Base-by-base conservation (phyloP, 2,888 invertebrate species). In the Herminia tarsipennalis region DNA sequence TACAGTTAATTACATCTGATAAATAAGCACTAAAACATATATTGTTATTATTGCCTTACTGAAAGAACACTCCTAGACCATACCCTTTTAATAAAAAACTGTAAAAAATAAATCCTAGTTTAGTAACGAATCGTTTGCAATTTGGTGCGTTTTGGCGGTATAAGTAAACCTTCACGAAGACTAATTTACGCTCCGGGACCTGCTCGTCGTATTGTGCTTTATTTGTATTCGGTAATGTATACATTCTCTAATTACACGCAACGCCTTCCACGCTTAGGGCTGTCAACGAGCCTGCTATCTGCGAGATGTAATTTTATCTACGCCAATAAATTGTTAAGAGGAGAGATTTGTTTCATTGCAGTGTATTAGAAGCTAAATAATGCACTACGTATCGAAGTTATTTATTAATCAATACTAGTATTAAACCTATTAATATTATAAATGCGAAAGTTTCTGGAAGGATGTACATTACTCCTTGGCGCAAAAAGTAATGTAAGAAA, bases 201-300 rank as follows among this genome's bases (percentile, higher is more conserved):
- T 76, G 77, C 83, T 83, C 75, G 76, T 71, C 62, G 80, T 74
- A 88, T 89, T 88, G 89, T 90, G 81, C 81, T 90, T 90, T 90
- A 89, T 90, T 91, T 91, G 89, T 88, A 85, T 81, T 89, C 56
- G 83, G 82, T 88, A 90, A 90, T 90, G 89, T 90, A 89, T 88
- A 89, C 90, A 88, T 86, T 88, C 88, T 88, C 87, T 91, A 90
- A 91, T 90, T 91, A 91, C 90, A 91, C 83, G 89, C 87, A 88
- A 88, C 85, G 86, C 86, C 83, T 86, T 76, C 72, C 57, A 62
- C 66, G 61, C 50, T 18, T 76, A 90, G 88, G 90, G 89, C 35
- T 88, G 85, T 9, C 73, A 54, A 16, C 21, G 16, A 10, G 40
- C 28, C 20, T 36, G 33, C 44, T 21, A 18, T 44, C 30, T 21